Conservation (phyloP, 2,113 vertebrate genomes). For the Parotia lawesii region DNA sequence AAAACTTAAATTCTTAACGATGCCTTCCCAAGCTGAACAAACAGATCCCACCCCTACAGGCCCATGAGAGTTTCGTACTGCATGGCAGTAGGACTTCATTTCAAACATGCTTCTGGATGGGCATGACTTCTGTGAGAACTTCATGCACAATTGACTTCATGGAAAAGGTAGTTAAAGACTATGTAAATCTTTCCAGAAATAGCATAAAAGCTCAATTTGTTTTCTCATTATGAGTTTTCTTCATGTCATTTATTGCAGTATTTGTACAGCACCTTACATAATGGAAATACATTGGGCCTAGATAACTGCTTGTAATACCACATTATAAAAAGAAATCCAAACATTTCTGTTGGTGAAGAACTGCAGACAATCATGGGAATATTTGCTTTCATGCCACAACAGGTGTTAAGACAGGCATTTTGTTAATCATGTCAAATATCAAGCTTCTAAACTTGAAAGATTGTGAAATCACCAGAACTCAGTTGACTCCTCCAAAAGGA, state of each 20-base stretch:
- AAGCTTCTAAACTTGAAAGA: not conserved
- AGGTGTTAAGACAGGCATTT: not conserved
- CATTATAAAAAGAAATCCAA: not conserved
- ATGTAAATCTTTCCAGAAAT: not conserved
- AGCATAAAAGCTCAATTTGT: not conserved
- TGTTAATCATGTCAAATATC: not conserved
- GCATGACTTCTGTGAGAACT: not conserved
- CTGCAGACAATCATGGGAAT: not conserved
- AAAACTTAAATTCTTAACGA: not conserved
- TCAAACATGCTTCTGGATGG: not conserved
- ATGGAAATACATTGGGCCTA: not conserved
- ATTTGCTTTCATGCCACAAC: not conserved
- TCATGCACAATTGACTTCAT: not conserved
- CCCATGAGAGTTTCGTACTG: rapidly evolving
- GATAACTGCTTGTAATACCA: not conserved
- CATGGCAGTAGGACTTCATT: rapidly evolving
- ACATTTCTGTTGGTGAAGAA: not conserved
- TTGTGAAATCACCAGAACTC: not conserved
- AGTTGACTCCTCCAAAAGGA: not conserved
- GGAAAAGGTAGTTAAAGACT: not conserved
- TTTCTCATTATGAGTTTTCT: not conserved
- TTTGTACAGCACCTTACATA: not conserved
- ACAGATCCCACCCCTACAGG: not conserved
- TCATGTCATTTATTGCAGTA: not conserved
- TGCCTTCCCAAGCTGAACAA: not conserved